These are phyloP conservation scores for Stomatorhinus walkeri DNA, from an alignment of 2,797 vertebrate species.

Conservation along the genomic window DNA sequence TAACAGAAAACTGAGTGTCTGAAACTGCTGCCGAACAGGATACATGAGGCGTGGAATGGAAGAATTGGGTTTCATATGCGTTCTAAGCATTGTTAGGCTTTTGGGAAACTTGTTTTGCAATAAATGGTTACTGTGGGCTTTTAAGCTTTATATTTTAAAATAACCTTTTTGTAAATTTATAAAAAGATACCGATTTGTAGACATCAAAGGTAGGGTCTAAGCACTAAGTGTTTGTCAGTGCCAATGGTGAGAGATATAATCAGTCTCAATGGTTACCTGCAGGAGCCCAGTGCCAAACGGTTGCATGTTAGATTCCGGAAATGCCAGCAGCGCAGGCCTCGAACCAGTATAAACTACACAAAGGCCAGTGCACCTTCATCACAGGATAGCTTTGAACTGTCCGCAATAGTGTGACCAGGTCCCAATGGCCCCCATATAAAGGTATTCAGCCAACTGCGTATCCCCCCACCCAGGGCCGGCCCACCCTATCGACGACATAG, in stretches of 20 bases:
- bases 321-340: not conserved
- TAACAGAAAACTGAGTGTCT: not conserved
- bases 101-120: not conserved
- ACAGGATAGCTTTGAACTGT: not conserved
- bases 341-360: not conserved
- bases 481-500: not conserved
- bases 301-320: not conserved
- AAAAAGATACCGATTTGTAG: not conserved
- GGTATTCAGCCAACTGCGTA: not conserved
- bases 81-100: not conserved
- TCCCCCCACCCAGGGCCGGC: not conserved
- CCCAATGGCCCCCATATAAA: not conserved
- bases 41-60: not conserved
- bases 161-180: not conserved
- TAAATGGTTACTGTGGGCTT: not conserved
- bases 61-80: not conserved
- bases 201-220: not conserved
- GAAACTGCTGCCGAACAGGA: not conserved
- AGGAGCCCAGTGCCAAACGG: not conserved
- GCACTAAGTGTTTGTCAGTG: not conserved
- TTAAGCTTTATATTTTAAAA: not conserved
- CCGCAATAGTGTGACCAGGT: not conserved
- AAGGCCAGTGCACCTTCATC: not conserved
- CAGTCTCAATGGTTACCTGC: not conserved
- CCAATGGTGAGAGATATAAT: not conserved